Percentiles rank a stretch among this genome's conserved stretches.
phyloP scores from a whole-genome alignment of 2,797 vertebrate genomes.

The Ateles fusciceps region DNA sequence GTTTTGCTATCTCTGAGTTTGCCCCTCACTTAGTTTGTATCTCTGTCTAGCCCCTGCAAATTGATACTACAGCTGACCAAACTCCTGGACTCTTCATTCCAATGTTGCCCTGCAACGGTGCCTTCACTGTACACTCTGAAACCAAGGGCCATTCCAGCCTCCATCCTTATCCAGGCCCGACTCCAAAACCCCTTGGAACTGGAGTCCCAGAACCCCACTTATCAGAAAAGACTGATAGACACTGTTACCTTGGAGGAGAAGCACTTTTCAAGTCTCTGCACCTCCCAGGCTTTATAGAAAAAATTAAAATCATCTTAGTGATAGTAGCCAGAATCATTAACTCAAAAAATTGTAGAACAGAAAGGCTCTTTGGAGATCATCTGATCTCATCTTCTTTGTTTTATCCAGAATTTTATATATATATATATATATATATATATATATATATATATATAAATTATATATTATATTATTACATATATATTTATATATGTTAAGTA shows the following conservation, averaged over 20 bases:
- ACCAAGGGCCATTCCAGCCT: neutral
- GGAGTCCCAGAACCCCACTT: neutral
- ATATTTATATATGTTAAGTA: neutral
- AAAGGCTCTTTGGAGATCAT: neutral
- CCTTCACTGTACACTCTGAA: neutral
- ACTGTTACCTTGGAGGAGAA: neutral
- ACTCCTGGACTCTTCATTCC: neutral
- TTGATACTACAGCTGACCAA: neutral
- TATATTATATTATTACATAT: neutral
- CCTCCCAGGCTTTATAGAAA: constrained; percentile 2
- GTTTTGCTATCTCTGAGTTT: neutral
- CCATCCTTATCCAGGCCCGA: neutral
- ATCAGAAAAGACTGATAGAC: neutral
- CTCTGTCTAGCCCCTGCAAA: neutral
- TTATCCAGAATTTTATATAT: neutral
- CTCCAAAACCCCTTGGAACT: neutral
- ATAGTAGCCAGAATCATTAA: neutral
- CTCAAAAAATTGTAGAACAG: neutral
- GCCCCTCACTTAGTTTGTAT: neutral
- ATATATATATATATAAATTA: neutral
- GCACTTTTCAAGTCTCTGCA: neutral
- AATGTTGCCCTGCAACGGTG: neutral
- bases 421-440: neutral
- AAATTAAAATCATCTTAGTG: neutral
- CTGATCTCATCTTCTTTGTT: neutral